Percentiles rank a stretch among this genome's conserved stretches.
phyloP scores from a whole-genome alignment of 2,797 vertebrate species.

The Discoglossus pictus region DNA sequence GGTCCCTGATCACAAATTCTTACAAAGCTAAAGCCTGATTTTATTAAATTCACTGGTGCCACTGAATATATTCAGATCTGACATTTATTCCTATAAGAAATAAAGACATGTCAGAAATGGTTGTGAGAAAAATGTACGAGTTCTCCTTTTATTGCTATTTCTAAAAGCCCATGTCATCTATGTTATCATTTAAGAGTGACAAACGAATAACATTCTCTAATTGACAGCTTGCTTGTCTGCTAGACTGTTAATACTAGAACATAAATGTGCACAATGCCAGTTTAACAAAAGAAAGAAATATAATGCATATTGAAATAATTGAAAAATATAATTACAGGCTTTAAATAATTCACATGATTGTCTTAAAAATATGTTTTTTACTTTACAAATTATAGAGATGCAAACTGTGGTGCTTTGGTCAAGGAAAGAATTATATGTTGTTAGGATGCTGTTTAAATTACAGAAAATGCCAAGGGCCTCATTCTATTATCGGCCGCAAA shows the following conservation, averaged over 20 bases:
- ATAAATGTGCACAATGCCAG: neutral
- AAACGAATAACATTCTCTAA: constrained; percentile 36
- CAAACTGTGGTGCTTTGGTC: too few species aligned
- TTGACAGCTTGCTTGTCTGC: constrained; percentile 27
- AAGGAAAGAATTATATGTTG: too few species aligned
- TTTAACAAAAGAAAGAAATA: constrained; percentile 29
- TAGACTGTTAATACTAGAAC: constrained; percentile 29
- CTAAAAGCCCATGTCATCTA: constrained; percentile 18
- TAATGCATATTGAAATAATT: too few species aligned
- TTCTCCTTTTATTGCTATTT: constrained; percentile 35
- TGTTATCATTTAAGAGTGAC: constrained; percentile 31
- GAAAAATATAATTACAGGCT: too few species aligned
- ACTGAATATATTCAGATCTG: constrained; percentile 20
- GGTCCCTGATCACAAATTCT: constrained; percentile 3
- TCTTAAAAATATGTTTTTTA: too few species aligned
- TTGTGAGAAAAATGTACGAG: constrained; percentile 13
- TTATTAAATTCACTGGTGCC: constrained; percentile 14
- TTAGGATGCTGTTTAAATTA: too few species aligned
- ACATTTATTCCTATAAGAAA: constrained; percentile 23
- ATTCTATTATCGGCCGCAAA: too few species aligned
- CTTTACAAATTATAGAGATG: too few species aligned
- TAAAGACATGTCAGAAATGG: constrained; percentile 26
- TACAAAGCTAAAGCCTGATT: neutral
- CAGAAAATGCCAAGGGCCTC: too few species aligned
- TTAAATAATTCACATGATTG: too few species aligned